Percentiles rank a stretch among this genome's conserved stretches.
Conservation (phyloP, 2,113 vertebrate genomes). For the Stigmatopora nigra region DNA sequence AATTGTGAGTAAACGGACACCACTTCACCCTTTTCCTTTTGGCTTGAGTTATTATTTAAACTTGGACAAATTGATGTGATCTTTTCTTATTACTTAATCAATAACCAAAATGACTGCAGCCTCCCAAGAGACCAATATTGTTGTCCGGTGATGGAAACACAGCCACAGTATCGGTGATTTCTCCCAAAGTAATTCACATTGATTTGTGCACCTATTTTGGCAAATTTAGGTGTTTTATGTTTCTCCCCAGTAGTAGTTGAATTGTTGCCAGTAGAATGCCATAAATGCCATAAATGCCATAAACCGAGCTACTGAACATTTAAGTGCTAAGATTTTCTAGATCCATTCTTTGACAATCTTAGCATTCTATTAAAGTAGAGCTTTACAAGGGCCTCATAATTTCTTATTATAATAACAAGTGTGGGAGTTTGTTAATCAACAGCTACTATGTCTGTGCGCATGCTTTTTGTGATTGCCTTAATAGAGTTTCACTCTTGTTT, state of each 20-base stretch:
- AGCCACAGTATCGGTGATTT: conserved; percentile 55
- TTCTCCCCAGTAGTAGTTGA: conserved; percentile 15
- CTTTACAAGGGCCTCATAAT: conserved; percentile 1
- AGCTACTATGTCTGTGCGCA: not conserved
- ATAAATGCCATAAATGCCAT: too few relatives aligned
- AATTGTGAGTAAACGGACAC: not conserved
- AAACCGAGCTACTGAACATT: not conserved
- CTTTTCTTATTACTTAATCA: conserved; percentile 55
- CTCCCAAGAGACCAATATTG: conserved; percentile 61
- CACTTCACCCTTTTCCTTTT: conserved; percentile 26
- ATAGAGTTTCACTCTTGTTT: not conserved
- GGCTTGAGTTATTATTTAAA: conserved; percentile 46
- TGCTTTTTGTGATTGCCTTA: not conserved
- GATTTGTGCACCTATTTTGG: conserved; percentile 69
- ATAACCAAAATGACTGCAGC: conserved; percentile 60
- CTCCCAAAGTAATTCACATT: conserved; percentile 68
- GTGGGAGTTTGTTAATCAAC: conserved; percentile 15
- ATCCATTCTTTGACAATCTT: not conserved
- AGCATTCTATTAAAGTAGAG: conserved; percentile 1
- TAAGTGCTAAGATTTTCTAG: not conserved
- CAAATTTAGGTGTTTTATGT: conserved; percentile 62
- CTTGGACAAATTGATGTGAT: conserved; percentile 41
- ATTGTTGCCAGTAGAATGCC: conserved; percentile 12
- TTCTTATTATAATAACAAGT: conserved; percentile 30
- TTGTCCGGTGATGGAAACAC: conserved; percentile 64